Base-by-base conservation (phyloP, 2,797 vertebrate species). In the Chrysocyon brachyurus region DNA sequence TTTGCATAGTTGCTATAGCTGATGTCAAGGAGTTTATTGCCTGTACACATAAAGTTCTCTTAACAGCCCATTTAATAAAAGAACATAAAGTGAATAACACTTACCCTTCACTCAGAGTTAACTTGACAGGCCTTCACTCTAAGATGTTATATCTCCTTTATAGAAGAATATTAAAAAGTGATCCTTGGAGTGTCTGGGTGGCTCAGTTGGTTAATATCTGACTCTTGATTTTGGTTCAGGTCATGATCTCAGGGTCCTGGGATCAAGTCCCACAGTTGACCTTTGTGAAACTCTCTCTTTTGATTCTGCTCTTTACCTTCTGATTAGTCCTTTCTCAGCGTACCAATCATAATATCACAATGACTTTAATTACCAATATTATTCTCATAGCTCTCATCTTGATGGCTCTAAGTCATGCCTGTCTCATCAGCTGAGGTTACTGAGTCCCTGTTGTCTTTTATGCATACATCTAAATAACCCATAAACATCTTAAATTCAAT, bases 401-500 rank as follows among this genome's bases (percentile, higher is more conserved):
- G 57, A 26, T 57, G 68, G 12, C 66, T 90, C 4, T 81, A 73
- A 66, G n/a, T 70, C 22, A 33, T 36, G 12, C 28, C 15, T 77
- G 12, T 84, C 46, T 28, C 46, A 59, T 92, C n/a, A 91, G n/a
- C 12, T 59, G 21, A 6, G 56, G 2, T 36, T 78, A 16, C 0
- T 78, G 49, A 77, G 22, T 95, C 84, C 36, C 33, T 40, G 0
- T 49, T 49, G 8, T 28, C 26, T 21, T 63, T 79, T 33, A 73
- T 33, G 57, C 73, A 17, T 40, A 46, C 21, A 61, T 15, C 16
- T 70, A n/a, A 5, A n/a, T n/a, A 87, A 31, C 5, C 33, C 56
- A 94, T 64, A 86, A 19, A 78, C 24, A 88, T 89, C 54, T 97
- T 68, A 82, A 28, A 59, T 78, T 81, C n/a, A 87, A 63, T 87